Evolutionary conservation across 2,797 vertebrate species (phyloP).

Genomic region (Gambusia yucatana): DNA sequence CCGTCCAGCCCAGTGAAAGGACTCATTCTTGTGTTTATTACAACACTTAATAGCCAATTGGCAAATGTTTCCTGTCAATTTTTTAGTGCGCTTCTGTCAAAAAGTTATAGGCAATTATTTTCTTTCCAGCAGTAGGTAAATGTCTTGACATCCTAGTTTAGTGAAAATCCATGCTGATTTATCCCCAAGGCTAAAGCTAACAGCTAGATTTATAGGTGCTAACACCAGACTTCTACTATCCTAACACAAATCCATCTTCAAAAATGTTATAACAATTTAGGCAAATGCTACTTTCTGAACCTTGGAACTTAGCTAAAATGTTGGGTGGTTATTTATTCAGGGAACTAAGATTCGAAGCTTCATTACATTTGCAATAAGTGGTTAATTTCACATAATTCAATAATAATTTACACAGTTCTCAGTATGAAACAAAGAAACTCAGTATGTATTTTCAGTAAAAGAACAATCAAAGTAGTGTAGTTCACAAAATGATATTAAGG

Average conservation of each 20-base stretch:
- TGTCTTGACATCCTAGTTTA: not conserved
- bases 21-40: slow-evolving; percentile 23
- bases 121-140: not conserved
- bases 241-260: not conserved
- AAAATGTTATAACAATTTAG: not conserved
- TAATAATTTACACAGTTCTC: not conserved
- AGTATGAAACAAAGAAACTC: not conserved
- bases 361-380: not conserved
- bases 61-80: not conserved
- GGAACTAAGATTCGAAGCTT: not conserved
- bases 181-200: not conserved
- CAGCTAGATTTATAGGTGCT: not conserved
- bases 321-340: not conserved
- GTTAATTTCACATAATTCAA: not conserved
- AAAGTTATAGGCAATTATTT: not conserved
- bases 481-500: not conserved
- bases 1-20: slow-evolving; percentile 14
- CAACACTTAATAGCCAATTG: slow-evolving; percentile 1
- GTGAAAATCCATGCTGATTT: not conserved
- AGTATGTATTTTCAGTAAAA: not conserved
- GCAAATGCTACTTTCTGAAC: not conserved
- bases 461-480: not conserved
- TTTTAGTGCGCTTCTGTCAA: not conserved
- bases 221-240: not conserved
- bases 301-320: not conserved